These are phyloP conservation scores for Gila orcuttii DNA, from an alignment of 2,113 vertebrate species.

Conservation along the genomic window DNA sequence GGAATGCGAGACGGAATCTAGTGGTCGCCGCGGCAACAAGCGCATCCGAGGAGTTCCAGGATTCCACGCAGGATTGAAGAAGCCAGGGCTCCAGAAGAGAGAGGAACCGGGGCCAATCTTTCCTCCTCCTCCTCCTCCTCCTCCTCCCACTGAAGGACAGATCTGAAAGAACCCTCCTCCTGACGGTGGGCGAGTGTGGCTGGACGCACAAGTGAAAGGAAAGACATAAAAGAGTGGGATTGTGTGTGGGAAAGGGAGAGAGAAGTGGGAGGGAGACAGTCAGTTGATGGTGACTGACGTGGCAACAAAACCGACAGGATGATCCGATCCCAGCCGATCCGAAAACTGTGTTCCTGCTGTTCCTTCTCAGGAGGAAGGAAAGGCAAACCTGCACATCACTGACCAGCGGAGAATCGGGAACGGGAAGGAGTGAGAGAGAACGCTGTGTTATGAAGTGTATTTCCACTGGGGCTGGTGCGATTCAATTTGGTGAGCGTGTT, in stretches of 20 bases:
- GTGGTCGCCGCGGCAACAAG: constrained; percentile 36
- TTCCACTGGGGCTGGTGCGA: not conserved
- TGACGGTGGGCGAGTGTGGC: constrained; percentile 17
- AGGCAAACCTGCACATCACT: constrained; percentile 7
- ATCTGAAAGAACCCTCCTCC: constrained; percentile 25
- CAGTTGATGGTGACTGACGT: constrained; percentile 10
- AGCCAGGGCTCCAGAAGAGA: not conserved
- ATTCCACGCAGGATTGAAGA: constrained; percentile 42
- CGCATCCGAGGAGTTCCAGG: constrained; percentile 45
- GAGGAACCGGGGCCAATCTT: not conserved
- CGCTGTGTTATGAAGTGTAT: not conserved
- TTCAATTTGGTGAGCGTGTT: constrained; percentile 16
- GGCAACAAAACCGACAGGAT: constrained; percentile 18
- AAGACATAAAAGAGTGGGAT: constrained; percentile 18
- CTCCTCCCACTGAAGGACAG: constrained; percentile 26
- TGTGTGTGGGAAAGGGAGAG: constrained; percentile 31
- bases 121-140: not conserved
- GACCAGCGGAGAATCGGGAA: not conserved
- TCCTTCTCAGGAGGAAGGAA: not conserved
- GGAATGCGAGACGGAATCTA: constrained; percentile 17
- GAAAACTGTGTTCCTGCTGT: not conserved
- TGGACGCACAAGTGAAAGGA: constrained; percentile 16
- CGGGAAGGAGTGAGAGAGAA: not conserved
- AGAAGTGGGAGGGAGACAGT: constrained; percentile 18
- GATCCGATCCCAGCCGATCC: not conserved